These are phyloP conservation scores for Drosophila ohnishii DNA, from an alignment of 1,140 invertebrate species.

Conservation along the genomic window DNA sequence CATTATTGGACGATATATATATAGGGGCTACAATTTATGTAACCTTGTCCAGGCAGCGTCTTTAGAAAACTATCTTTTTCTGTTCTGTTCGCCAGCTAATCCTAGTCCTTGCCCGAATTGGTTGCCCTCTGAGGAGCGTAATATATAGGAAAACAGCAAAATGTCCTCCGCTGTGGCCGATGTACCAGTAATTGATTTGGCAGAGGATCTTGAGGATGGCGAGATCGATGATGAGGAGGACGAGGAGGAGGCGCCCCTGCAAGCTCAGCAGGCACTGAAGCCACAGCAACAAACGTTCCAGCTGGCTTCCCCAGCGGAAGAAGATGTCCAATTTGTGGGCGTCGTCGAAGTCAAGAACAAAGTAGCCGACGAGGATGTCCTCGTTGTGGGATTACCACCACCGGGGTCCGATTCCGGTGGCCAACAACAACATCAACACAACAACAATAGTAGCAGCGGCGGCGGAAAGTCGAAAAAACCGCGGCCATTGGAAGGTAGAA, in stretches of 20 bases:
- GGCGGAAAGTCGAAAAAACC: conserved; percentile 59
- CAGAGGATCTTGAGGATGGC: conserved; percentile 86
- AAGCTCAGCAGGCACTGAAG: background rate
- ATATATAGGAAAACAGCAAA: conserved; percentile 2
- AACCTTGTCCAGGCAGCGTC: conserved; percentile 8
- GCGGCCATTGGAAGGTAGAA: conserved; percentile 65
- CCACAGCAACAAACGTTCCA: conserved; percentile 28
- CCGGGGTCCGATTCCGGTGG: conserved; percentile 1
- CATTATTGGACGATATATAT: background rate
- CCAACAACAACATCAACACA: background rate
- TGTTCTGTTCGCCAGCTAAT: background rate
- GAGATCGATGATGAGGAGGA: conserved; percentile 86
- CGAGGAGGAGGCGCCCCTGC: conserved; percentile 67
- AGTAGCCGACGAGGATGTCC: conserved; percentile 50
- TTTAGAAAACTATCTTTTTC: conserved; percentile 5
- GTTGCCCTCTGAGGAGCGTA: background rate
- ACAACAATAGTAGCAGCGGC: background rate
- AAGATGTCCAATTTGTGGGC: conserved; percentile 58
- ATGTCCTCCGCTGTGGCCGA: conserved; percentile 51
- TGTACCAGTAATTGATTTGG: conserved; percentile 55
- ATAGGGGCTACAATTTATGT: conserved; percentile 12
- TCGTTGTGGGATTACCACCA: conserved; percentile 37
- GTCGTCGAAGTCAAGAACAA: conserved; percentile 45
- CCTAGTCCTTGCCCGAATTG: background rate
- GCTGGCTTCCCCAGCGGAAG: conserved; percentile 20